Evolutionary conservation across 1,140 invertebrate species (phyloP).

Genomic region (Drusus annulatus): DNA sequence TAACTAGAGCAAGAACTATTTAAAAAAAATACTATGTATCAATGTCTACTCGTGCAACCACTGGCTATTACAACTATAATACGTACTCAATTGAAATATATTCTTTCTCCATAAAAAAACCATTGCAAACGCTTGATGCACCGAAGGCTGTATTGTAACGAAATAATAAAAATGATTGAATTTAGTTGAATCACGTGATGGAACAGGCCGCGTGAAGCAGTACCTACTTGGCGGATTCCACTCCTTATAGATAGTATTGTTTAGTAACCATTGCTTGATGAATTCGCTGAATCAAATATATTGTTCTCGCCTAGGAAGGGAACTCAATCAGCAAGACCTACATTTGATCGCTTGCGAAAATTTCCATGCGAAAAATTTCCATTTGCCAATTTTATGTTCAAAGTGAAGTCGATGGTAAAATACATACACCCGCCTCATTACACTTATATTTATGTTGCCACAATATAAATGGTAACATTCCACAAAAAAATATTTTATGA

Average conservation of each 20-base stretch:
- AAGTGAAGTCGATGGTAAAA: not conserved
- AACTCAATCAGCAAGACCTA: constrained; percentile 30
- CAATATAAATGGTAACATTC: too few relatives aligned
- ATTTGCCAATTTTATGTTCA: constrained; percentile 1
- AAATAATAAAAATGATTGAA: constrained; percentile 13
- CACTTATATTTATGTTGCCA: too few relatives aligned
- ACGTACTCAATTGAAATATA: too few relatives aligned
- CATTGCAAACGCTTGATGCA: not conserved
- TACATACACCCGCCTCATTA: too few relatives aligned
- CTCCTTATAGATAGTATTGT: not conserved
- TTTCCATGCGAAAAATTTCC: constrained; percentile 10
- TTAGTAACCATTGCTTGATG: constrained; percentile 15
- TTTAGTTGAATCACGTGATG: not conserved
- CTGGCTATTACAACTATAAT: too few relatives aligned
- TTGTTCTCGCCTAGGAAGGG: constrained; percentile 14
- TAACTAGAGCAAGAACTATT: too few relatives aligned
- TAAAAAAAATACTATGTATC: too few relatives aligned
- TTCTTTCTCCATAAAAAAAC: too few relatives aligned
- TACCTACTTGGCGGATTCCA: not conserved
- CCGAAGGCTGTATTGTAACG: constrained; percentile 4
- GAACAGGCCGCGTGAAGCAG: too few relatives aligned
- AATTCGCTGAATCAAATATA: constrained; percentile 6
- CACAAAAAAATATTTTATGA: too few relatives aligned
- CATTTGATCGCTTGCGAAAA: constrained; percentile 2
- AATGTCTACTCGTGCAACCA: too few relatives aligned